Percentiles rank a stretch among this genome's conserved stretches.
phyloP scores from a whole-genome alignment of 2,888 invertebrate species.

The Synergus gifuensis region DNA sequence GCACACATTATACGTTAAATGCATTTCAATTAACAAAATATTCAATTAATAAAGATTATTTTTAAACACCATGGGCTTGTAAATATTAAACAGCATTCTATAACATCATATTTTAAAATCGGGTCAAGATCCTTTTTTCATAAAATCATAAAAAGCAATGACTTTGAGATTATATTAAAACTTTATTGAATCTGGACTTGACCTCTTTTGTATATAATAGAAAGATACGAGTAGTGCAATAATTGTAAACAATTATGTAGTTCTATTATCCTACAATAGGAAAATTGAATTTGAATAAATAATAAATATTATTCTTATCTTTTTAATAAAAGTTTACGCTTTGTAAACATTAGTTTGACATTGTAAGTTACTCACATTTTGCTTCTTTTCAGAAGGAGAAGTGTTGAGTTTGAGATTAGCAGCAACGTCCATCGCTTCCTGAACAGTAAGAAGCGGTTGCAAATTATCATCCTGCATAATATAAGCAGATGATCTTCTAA shows the following conservation, averaged over 20 bases:
- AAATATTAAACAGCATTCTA: background rate
- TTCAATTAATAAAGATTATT: background rate
- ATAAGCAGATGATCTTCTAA: conserved; percentile 80
- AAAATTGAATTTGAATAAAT: background rate
- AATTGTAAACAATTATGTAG: background rate
- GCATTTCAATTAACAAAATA: no score
- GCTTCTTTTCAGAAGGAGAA: conserved; percentile 69
- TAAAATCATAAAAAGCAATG: background rate
- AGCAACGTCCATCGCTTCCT: conserved; percentile 91
- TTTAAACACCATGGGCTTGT: background rate
- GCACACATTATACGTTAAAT: no score
- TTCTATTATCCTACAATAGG: background rate
- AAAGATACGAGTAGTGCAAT: background rate
- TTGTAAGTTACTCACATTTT: conserved; percentile 43
- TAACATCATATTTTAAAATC: background rate
- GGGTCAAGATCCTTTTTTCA: background rate
- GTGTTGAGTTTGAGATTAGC: conserved; percentile 91
- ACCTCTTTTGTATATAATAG: background rate
- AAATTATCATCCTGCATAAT: conserved; percentile 93
- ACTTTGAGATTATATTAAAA: background rate
- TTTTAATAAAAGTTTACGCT: background rate
- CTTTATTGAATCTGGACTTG: background rate
- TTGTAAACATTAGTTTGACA: no score
- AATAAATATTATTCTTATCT: background rate
- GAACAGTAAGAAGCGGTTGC: conserved; percentile 89